Percentiles rank a stretch among this genome's conserved stretches.
These are phyloP conservation scores for Iphiclides podalirius DNA, from an alignment of 2,888 invertebrate genomes.

Conservation along the genomic window DNA sequence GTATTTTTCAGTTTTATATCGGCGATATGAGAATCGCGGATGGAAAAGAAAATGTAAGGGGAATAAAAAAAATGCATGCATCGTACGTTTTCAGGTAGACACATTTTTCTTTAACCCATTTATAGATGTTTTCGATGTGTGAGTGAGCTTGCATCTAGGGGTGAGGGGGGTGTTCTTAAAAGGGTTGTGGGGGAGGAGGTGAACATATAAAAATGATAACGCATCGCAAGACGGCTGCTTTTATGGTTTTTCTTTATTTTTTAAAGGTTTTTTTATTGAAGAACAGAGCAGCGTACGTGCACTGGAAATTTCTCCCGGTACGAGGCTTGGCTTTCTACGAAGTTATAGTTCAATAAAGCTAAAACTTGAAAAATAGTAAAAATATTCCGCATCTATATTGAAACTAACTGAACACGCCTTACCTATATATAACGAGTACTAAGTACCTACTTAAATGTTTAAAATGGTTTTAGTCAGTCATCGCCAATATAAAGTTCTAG, in stretches of 20 bases:
- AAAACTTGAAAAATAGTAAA: neutral
- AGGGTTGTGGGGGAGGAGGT: constrained; percentile 58
- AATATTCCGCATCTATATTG: neutral
- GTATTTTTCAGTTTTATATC: constrained; percentile 81
- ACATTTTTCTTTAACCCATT: constrained; percentile 80
- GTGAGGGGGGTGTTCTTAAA: constrained; percentile 41
- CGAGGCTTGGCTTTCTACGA: constrained; percentile 30
- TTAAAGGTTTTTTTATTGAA: constrained; percentile 74
- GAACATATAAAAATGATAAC: constrained; percentile 80
- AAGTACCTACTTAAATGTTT: too few species aligned
- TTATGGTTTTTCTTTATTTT: constrained; percentile 78
- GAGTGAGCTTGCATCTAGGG: constrained; percentile 60
- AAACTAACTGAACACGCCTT: too few species aligned
- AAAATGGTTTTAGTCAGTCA: too few species aligned
- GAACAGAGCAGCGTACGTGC: constrained; percentile 37
- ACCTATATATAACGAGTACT: too few species aligned
- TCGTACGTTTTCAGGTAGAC: constrained; percentile 80
- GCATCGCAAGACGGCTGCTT: constrained; percentile 80
- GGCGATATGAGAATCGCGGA: constrained; percentile 79
- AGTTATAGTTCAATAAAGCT: constrained; percentile 18
- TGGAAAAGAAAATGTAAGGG: constrained; percentile 77
- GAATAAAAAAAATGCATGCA: constrained; percentile 74
- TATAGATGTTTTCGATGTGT: constrained; percentile 60
- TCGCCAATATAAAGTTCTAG: too few species aligned
- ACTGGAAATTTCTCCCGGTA: constrained; percentile 33